Evolutionary conservation across 2,113 vertebrate species (phyloP), one percentile per base, ranked within the genome.

Genomic region (Corynorhinus townsendii): DNA sequence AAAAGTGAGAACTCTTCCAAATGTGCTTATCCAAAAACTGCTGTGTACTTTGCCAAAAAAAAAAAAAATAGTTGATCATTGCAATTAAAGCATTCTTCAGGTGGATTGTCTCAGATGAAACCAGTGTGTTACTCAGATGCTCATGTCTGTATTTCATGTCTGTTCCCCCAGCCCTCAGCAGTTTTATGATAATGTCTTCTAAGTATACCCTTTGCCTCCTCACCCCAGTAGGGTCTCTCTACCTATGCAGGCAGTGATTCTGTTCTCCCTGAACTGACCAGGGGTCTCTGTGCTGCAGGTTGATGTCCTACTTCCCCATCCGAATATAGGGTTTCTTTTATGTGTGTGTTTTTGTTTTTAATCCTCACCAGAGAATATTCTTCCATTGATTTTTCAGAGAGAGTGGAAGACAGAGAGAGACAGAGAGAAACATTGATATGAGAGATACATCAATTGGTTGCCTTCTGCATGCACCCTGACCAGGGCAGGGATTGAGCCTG

Each of bases 41-140:
- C 76, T 72, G 49, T 40, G 49, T 90, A 88, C 28, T 83, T 64
- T 92, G 94, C 92, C 87, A 95, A 85, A 64, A 89, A 81, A 62
- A 56, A 76, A 77, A 81, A 62, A 56, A 76, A 77, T 10, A 54
- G n/a, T 49, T 72, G 49, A 40, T 52, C 35, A 14, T 26, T 84
- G 26, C 17, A 30, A 17, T 49, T 30, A 64, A 52, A 45, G 64
- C 17, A 45, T 89, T 83, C 62, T 76, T 7, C 15, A n/a, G 6
- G 26, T 68, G 71, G 64, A 33, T 43, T 40, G 45, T 66, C 24
- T 71, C 52, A 28, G 30, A 68, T 62, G 72, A 84, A 59, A 76
- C 2, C 62, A 72, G 19, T 2, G 7, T 72, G 33, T 73, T 49
- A 22, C 5, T 45, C 79, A 59, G 43, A 76, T 40, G 24, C 4